Evolutionary conservation across 2,113 vertebrate species (phyloP).

Genomic region (Grammomys dolichurus): DNA sequence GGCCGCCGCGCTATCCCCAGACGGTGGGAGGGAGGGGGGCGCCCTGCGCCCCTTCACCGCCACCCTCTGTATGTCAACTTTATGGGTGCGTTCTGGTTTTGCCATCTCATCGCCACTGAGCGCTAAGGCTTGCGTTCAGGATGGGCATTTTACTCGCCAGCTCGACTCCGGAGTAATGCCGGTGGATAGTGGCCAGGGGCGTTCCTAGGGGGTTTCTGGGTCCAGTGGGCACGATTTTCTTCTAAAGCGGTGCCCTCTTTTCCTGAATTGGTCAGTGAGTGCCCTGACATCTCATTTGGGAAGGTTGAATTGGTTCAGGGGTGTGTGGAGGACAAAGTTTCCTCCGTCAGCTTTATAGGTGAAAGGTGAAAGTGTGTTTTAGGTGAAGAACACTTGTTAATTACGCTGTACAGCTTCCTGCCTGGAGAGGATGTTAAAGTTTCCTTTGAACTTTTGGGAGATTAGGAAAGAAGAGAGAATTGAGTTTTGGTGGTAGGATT

Average conservation of each 20-base stretch:
- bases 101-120: conserved; percentile 48
- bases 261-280: not conserved
- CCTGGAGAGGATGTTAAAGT: not conserved
- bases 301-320: not conserved
- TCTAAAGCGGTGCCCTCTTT: not conserved
- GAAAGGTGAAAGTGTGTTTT: conserved; percentile 51
- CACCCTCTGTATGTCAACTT: conserved; percentile 59
- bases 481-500: conserved; percentile 11
- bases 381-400: not conserved
- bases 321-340: conserved; percentile 11
- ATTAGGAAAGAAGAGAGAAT: not conserved
- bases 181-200: not conserved
- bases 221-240: not conserved
- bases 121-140: not conserved
- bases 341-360: conserved; percentile 13
- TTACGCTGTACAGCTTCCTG: not conserved
- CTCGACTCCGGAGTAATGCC: not conserved
- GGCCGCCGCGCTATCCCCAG: not conserved
- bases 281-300: not conserved
- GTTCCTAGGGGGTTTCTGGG: accelerated
- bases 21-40: not conserved
- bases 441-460: not conserved
- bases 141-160: not conserved
- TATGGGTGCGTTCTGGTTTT: conserved; percentile 55
- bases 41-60: not conserved